Base-by-base conservation (phyloP, 1,140 invertebrate species). In the Condylostylus longicornis region DNA sequence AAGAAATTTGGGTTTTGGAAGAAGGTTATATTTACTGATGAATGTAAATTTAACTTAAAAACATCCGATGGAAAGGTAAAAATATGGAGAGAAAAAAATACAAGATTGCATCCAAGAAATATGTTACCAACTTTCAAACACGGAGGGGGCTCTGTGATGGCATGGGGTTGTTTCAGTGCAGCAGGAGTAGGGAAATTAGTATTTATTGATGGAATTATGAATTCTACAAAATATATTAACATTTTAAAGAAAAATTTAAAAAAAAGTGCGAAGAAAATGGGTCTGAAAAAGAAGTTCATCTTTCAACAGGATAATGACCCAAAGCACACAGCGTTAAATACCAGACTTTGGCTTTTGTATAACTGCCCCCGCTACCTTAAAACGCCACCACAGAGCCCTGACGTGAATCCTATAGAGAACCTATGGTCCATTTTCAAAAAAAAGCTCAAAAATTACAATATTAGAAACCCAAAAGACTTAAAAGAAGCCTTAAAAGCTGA, bases 101-200 rank as follows among this genome's bases (percentile, higher is more conserved):
- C 44, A 35, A 38, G 38, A 2, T 33, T 45, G n/a, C 27, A 44
- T 17, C 43, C 43, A 14, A 25, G 44, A 37, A 47, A 53, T 42
- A 42, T 50, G 21, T 37, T 41, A 17, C 15, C 45, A 20, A 64
- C 62, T 2, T 47, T 64, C 4, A 64, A 64, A 38, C 50, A 61
- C 36, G 48, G 54, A 31, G 49, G 53, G 18, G 48, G 51, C 21
- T 33, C 20, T 25, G 31, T 54, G 2, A 56, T 62, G 53, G 50
- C 56, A 10, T 63, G 56, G 54, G 54, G 50, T 6, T 50, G 42
- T 38, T 48, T 63, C 37, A 36, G 42, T 12, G 31, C 35, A 2
- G 31, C 27, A 21, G 53, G 49, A 12, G 45, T 53, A 2, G 49
- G 52, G 10, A 42, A 43, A 7, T 20, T 61, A n/a, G 30, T 23